Evolutionary conservation across 2,797 vertebrate genomes (phyloP).

Genomic region (Intellagama lesueurii): DNA sequence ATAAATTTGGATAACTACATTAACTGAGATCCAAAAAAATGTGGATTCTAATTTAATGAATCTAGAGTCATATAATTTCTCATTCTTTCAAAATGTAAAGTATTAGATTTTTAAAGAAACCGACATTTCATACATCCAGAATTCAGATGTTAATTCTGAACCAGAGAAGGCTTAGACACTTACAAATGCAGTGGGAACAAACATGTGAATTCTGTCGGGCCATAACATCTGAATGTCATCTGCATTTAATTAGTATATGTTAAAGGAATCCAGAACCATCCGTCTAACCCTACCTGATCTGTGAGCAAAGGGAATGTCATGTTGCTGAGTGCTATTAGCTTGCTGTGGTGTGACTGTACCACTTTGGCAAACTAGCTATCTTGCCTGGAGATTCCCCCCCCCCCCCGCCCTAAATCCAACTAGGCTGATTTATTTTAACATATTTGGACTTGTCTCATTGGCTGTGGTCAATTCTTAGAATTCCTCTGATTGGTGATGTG

Average conservation of each 20-base stretch:
- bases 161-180: background rate
- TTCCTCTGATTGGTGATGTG: background rate
- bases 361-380: background rate
- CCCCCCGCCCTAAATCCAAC: background rate
- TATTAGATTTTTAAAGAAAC: background rate
- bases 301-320: background rate
- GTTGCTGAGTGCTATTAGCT: background rate
- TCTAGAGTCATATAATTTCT: background rate
- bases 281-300: background rate
- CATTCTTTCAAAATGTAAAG: background rate
- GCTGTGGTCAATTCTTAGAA: too few species aligned
- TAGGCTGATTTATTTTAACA: background rate
- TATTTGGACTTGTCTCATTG: background rate
- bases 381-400: too few species aligned
- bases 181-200: background rate
- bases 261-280: background rate
- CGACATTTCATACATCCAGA: background rate
- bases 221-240: background rate
- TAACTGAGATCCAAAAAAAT: background rate
- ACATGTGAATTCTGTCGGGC: slow-evolving; percentile 4
- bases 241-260: background rate
- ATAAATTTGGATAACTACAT: background rate
- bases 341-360: background rate
- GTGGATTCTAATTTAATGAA: background rate
- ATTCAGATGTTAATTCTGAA: accelerated